These are phyloP conservation scores for Eupsilia transversa DNA, from an alignment of 2,888 invertebrate genomes.

Conservation along the genomic window DNA sequence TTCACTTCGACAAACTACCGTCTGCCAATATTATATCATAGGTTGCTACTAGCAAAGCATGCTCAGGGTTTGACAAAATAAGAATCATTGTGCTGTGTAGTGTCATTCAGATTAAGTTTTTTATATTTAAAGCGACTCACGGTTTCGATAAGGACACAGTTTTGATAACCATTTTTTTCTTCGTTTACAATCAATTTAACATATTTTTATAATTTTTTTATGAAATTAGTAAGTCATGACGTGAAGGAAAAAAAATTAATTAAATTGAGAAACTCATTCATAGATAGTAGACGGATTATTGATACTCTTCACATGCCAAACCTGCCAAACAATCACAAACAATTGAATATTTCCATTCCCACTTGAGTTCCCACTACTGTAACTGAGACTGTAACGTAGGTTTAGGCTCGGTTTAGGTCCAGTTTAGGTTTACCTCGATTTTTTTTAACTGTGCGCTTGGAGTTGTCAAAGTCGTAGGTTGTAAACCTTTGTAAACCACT, in stretches of 20 bases:
- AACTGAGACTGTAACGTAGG: no score
- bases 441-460: no score
- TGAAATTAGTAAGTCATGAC: slow-evolving; percentile 15
- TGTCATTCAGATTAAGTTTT: neutral
- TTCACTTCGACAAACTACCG: neutral
- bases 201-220: slow-evolving; percentile 57
- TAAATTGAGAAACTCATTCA: slow-evolving; percentile 46
- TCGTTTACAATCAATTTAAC: slow-evolving; percentile 61
- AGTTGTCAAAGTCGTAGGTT: no score
- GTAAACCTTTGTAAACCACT: no score
- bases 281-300: slow-evolving; percentile 13
- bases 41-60: neutral
- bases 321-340: slow-evolving; percentile 1
- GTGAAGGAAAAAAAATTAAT: slow-evolving; percentile 28
- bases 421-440: no score
- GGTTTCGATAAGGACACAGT: slow-evolving; percentile 56
- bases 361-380: no score
- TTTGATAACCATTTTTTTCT: slow-evolving; percentile 68
- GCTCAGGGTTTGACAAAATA: neutral
- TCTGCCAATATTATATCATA: no score
- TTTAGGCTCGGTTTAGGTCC: no score
- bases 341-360: no score
- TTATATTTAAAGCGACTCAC: slow-evolving; percentile 60
- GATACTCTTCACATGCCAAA: neutral
- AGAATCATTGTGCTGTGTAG: neutral